Evolutionary conservation across 2,888 invertebrate species (phyloP).

Genomic region (Tenthredo scrophulariae): DNA sequence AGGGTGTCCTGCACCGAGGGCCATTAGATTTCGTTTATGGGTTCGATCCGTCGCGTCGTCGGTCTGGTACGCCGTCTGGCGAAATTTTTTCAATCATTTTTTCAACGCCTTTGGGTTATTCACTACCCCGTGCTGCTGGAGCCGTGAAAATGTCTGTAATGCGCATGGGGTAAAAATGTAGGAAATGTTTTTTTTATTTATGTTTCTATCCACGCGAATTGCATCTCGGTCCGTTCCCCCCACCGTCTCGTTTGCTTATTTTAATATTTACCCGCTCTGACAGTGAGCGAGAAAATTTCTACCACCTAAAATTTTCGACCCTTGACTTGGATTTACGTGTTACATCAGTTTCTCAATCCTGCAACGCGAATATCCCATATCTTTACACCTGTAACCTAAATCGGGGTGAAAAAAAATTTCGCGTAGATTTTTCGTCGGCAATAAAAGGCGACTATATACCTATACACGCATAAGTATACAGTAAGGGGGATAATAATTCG

Average conservation of each 20-base stretch:
- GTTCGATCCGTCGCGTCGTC: not conserved
- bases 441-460: not conserved
- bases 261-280: too few species aligned
- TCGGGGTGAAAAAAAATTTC: too few species aligned
- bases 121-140: not conserved
- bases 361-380: too few species aligned
- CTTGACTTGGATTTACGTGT: too few species aligned
- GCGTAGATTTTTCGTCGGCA: constrained; percentile 9
- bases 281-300: too few species aligned
- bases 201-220: not conserved
- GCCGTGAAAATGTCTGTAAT: not conserved
- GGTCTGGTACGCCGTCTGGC: not conserved
- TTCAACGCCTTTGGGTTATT: not conserved
- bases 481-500: constrained; percentile 29
- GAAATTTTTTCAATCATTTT: constrained; percentile 31
- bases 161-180: not conserved
- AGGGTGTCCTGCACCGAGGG: not conserved
- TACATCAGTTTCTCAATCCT: too few species aligned
- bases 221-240: too few species aligned
- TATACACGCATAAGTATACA: not conserved
- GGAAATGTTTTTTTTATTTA: too few species aligned
- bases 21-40: not conserved
- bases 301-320: too few species aligned
- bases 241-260: not conserved
- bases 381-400: too few species aligned